Evolutionary conservation across 2,888 invertebrate species (phyloP).

Genomic region (Drosophila meridionalis): DNA sequence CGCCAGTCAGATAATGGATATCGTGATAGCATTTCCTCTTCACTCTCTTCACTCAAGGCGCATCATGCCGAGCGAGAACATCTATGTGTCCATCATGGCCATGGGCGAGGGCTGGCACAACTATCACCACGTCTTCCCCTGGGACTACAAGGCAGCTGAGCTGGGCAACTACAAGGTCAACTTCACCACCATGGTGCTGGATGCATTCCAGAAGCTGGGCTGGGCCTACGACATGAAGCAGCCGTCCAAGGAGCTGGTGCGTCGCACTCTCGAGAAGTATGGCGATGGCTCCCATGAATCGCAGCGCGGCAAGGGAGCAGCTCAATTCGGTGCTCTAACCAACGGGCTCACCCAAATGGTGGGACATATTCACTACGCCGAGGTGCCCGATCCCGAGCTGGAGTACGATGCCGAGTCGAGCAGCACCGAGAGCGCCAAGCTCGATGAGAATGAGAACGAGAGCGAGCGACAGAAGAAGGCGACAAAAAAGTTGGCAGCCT

Average conservation of each 20-base stretch:
- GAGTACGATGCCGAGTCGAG: slow-evolving; percentile 82
- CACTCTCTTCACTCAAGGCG: slow-evolving; percentile 85
- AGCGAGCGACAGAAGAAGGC: slow-evolving; percentile 69
- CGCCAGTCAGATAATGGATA: background rate
- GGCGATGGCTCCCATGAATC: slow-evolving; percentile 84
- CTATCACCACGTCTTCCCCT: slow-evolving; percentile 96
- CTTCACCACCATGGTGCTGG: slow-evolving; percentile 89
- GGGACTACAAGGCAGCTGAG: slow-evolving; percentile 96
- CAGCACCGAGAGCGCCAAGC: slow-evolving; percentile 82
- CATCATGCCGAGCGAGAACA: slow-evolving; percentile 92
- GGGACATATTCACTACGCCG: slow-evolving; percentile 80
- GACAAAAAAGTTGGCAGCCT: slow-evolving; percentile 57
- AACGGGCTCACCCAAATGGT: slow-evolving; percentile 46
- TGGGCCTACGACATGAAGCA: slow-evolving; percentile 92
- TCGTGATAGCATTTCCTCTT: slow-evolving; percentile 38
- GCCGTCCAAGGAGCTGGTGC: slow-evolving; percentile 87
- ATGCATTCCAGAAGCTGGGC: slow-evolving; percentile 89
- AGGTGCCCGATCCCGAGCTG: slow-evolving; percentile 82
- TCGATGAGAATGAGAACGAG: slow-evolving; percentile 82
- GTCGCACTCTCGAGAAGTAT: slow-evolving; percentile 87
- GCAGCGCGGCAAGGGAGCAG: slow-evolving; percentile 30
- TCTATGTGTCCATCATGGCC: slow-evolving; percentile 89
- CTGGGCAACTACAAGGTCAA: slow-evolving; percentile 90
- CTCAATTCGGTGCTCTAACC: background rate
- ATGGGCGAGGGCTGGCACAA: slow-evolving; percentile 97